A percentile compares a stretch with the other conserved stretches of the same genome.
Evolutionary conservation across 2,113 vertebrate genomes (phyloP).

Genomic region (Hyaena hyaena): DNA sequence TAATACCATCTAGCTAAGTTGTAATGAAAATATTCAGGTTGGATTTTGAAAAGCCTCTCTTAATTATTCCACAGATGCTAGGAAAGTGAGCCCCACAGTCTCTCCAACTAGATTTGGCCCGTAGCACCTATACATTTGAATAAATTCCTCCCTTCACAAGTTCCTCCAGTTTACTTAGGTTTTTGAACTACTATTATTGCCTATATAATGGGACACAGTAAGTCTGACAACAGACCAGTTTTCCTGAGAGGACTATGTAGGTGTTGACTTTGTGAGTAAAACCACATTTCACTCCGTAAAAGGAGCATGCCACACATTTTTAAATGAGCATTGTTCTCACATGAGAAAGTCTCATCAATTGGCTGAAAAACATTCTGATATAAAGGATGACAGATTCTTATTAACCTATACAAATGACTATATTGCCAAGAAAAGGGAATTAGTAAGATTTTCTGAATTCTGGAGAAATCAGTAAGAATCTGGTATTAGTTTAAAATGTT

Average conservation of each 20-base stretch:
- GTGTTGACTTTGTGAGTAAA: neutral
- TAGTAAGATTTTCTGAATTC: neutral
- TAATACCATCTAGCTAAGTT: neutral
- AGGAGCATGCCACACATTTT: neutral
- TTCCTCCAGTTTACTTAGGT: neutral
- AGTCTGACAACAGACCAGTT: neutral
- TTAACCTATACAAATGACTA: neutral
- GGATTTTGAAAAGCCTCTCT: neutral
- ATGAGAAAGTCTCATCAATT: neutral
- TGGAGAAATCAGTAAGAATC: neutral
- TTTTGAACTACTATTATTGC: neutral
- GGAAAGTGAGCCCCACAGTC: neutral
- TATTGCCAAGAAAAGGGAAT: neutral
- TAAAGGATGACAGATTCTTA: neutral
- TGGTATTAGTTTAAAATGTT: neutral
- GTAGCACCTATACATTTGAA: neutral
- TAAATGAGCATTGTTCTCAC: neutral
- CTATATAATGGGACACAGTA: neutral
- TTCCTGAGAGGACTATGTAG: neutral
- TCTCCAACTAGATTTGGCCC: neutral
- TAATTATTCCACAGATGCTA: neutral
- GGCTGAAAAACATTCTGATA: neutral
- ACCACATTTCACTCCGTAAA: neutral
- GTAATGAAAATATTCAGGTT: neutral
- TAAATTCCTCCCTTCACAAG: neutral